Percentiles rank a stretch among this genome's conserved stretches.
Conservation (phyloP, 2,797 vertebrate genomes). For the Spheniscus humboldti region DNA sequence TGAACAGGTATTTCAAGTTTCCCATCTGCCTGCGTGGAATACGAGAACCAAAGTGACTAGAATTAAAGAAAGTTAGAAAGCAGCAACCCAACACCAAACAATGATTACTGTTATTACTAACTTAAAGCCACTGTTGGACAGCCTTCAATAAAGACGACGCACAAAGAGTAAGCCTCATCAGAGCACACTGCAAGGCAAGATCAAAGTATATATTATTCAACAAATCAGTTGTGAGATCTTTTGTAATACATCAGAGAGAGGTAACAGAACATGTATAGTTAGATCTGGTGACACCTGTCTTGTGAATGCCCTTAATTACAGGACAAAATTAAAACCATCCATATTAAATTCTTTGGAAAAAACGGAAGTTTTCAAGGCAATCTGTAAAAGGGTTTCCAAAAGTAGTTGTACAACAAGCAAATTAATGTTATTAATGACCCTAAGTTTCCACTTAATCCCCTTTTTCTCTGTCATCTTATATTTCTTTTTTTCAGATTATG, state of each 20-base stretch:
- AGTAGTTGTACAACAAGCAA: neutral
- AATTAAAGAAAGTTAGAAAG: neutral
- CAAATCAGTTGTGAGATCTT: neutral
- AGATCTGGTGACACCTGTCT: neutral
- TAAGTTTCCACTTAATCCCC: neutral
- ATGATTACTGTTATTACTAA: neutral
- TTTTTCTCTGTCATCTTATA: neutral
- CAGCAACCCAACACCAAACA: neutral
- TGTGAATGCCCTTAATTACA: neutral
- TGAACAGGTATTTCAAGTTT: neutral
- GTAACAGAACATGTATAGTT: neutral
- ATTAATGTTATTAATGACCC: neutral
- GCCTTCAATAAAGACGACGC: neutral
- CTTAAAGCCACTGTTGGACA: neutral
- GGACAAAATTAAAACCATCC: neutral
- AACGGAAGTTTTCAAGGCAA: neutral
- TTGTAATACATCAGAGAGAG: neutral
- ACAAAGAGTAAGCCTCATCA: neutral
- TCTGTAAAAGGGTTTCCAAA: neutral
- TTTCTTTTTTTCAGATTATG: neutral
- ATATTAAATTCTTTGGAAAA: neutral
- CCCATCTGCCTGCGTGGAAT: neutral
- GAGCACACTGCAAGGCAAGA: neutral
- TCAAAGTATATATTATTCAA: neutral
- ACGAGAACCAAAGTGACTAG: neutral